phyloP scores from a whole-genome alignment of 2,797 vertebrate species.

The Danio aesculapii region DNA sequence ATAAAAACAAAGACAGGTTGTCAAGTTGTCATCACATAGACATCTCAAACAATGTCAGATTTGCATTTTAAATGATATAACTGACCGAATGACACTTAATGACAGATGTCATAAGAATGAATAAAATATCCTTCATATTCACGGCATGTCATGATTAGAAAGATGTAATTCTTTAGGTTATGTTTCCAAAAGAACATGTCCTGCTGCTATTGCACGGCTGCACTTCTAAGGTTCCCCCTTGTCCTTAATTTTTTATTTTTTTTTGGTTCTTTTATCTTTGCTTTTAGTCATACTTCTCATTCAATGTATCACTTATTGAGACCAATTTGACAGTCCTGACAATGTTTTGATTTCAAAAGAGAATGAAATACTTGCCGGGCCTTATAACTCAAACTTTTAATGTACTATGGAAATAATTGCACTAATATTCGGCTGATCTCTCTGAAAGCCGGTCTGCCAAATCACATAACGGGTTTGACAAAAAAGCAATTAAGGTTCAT shows the following conservation, averaged over 20 bases:
- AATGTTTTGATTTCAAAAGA: slow-evolving; percentile 59
- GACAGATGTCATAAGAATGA: no score
- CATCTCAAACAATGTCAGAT: no score
- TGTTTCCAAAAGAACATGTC: no score
- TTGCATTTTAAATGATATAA: no score
- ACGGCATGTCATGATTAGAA: no score
- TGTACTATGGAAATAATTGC: slow-evolving; percentile 51
- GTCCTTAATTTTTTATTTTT: slow-evolving; percentile 22
- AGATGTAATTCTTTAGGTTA: no score
- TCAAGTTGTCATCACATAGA: no score
- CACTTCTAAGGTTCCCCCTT: slow-evolving; percentile 12
- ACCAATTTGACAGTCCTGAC: slow-evolving; percentile 58
- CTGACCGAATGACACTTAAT: no score
- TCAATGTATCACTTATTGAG: slow-evolving; percentile 59
- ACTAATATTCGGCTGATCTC: slow-evolving; percentile 69
- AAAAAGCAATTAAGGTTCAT: slow-evolving; percentile 89
- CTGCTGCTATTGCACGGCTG: not conserved
- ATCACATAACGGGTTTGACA: slow-evolving; percentile 80
- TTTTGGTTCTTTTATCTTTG: slow-evolving; percentile 25
- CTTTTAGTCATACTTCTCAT: slow-evolving; percentile 54
- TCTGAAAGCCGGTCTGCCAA: slow-evolving; percentile 81
- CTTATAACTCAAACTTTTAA: slow-evolving; percentile 52
- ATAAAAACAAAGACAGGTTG: no score
- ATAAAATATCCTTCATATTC: no score
- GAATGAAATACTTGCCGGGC: slow-evolving; percentile 63